phyloP scores from a whole-genome alignment of 2,888 invertebrate genomes.

The Caenorhabditis afra region DNA sequence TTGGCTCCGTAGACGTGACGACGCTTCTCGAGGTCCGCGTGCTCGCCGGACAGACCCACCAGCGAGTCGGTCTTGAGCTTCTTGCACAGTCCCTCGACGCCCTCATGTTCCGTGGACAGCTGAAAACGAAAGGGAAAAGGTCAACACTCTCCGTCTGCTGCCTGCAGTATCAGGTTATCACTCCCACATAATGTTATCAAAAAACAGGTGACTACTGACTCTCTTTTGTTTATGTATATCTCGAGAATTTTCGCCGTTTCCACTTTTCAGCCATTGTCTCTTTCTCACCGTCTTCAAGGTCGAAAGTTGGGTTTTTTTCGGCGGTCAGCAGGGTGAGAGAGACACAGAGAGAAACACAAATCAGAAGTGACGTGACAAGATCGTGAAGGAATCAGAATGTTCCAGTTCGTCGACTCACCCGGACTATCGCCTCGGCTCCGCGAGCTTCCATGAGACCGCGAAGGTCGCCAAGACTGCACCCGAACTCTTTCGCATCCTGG shows the following conservation, averaged over 20 bases:
- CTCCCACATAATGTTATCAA: too few relatives aligned
- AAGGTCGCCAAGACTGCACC: constrained; percentile 90
- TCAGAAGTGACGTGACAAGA: too few relatives aligned
- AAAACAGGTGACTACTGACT: constrained; percentile 32
- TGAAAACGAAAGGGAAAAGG: constrained; percentile 45
- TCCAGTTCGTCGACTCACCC: constrained; percentile 86
- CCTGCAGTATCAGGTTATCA: too few relatives aligned
- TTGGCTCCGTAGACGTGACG: constrained; percentile 75
- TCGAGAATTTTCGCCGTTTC: background rate
- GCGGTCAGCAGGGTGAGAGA: constrained; percentile 33
- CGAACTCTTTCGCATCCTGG: constrained; percentile 66
- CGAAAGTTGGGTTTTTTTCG: constrained; percentile 8
- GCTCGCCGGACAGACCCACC: constrained; percentile 71
- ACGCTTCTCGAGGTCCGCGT: constrained; percentile 68
- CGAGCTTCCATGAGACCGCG: constrained; percentile 98
- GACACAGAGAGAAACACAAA: background rate
- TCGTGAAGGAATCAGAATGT: too few relatives aligned
- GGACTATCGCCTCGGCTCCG: constrained; percentile 93
- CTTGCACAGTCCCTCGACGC: constrained; percentile 76
- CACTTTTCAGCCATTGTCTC: constrained; percentile 23
- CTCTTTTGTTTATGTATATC: constrained; percentile 10
- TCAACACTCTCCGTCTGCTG: too few relatives aligned
- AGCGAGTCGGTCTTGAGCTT: constrained; percentile 74
- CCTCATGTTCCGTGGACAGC: constrained; percentile 75
- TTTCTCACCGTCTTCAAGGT: constrained; percentile 23